Percentiles rank a stretch among this genome's conserved stretches.
Evolutionary conservation across 1,140 invertebrate genomes (phyloP).

Genomic region (Lordiphosa mommai): DNA sequence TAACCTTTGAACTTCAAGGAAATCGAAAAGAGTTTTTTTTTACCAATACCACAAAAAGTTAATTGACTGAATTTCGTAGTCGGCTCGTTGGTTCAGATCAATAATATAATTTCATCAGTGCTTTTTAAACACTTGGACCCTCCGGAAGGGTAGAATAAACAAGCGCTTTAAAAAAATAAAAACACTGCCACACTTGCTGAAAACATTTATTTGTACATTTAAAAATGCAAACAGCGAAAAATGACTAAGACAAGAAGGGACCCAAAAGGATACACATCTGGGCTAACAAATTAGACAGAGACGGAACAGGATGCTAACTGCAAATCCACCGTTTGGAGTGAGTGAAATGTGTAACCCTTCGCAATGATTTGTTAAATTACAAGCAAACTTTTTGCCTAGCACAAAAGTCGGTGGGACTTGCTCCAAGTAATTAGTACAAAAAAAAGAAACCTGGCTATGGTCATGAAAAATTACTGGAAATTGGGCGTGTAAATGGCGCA

Average conservation of each 20-base stretch:
- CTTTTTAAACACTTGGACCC: too few relatives aligned
- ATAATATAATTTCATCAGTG: too few relatives aligned
- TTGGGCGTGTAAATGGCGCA: constrained; percentile 56
- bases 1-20: too few relatives aligned
- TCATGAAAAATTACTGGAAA: constrained; percentile 67
- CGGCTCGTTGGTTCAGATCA: too few relatives aligned
- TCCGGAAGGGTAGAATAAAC: constrained; percentile 10
- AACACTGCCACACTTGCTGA: constrained; percentile 44
- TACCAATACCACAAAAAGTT: too few relatives aligned
- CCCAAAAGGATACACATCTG: constrained; percentile 17
- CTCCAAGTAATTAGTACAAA: constrained; percentile 58
- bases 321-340: constrained; percentile 22
- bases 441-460: constrained; percentile 42
- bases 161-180: background rate
- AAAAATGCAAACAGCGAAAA: constrained; percentile 52
- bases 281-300: constrained; percentile 13
- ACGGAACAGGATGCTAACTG: constrained; percentile 35
- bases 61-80: too few relatives aligned
- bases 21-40: too few relatives aligned
- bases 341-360: constrained; percentile 48
- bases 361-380: constrained; percentile 59
- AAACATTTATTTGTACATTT: constrained; percentile 62
- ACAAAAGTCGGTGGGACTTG: background rate
- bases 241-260: constrained; percentile 21
- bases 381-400: constrained; percentile 48